These are phyloP conservation scores for Diaphora mendica DNA, from an alignment of 2,888 invertebrate species.

Conservation along the genomic window DNA sequence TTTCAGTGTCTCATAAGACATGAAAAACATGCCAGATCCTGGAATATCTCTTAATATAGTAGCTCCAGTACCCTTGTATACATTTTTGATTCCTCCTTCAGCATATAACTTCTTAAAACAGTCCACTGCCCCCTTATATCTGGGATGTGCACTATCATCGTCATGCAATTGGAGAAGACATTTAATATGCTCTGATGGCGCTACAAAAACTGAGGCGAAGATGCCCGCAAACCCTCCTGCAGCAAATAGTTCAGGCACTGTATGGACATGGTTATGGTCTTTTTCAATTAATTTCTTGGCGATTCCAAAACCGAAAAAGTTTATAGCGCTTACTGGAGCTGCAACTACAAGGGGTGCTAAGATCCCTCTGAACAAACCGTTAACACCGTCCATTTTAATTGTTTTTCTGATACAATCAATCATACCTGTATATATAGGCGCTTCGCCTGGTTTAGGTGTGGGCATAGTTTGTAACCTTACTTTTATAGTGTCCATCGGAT, in stretches of 20 bases:
- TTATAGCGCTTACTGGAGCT: slow-evolving; percentile 10
- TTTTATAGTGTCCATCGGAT: slow-evolving; percentile 16
- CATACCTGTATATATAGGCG: slow-evolving; percentile 8
- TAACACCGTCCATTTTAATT: slow-evolving; percentile 8
- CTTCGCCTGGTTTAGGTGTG: slow-evolving; percentile 2
- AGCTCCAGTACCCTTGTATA: slow-evolving; percentile 3
- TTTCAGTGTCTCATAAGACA: slow-evolving; percentile 9
- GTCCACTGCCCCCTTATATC: slow-evolving; percentile 8
- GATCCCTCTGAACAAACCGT: slow-evolving; percentile 6
- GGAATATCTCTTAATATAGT: slow-evolving; percentile 13
- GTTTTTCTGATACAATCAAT: slow-evolving; percentile 12
- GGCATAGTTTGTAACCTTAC: slow-evolving; percentile 17
- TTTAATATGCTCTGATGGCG: slow-evolving; percentile 13
- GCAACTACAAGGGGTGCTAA: slow-evolving; percentile 2
- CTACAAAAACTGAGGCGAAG: neutral
- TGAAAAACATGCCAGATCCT: slow-evolving; percentile 9
- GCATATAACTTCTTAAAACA: slow-evolving; percentile 11
- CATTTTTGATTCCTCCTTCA: slow-evolving; percentile 9
- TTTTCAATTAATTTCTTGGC: slow-evolving; percentile 9
- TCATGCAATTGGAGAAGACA: slow-evolving; percentile 12
- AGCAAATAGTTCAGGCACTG: slow-evolving; percentile 7
- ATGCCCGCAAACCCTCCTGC: slow-evolving; percentile 9
- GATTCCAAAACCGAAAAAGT: slow-evolving; percentile 11
- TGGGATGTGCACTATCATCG: neutral
- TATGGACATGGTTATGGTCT: neutral